Evolutionary conservation across 2,113 vertebrate genomes (phyloP).

Genomic region (Stegastes partitus): DNA sequence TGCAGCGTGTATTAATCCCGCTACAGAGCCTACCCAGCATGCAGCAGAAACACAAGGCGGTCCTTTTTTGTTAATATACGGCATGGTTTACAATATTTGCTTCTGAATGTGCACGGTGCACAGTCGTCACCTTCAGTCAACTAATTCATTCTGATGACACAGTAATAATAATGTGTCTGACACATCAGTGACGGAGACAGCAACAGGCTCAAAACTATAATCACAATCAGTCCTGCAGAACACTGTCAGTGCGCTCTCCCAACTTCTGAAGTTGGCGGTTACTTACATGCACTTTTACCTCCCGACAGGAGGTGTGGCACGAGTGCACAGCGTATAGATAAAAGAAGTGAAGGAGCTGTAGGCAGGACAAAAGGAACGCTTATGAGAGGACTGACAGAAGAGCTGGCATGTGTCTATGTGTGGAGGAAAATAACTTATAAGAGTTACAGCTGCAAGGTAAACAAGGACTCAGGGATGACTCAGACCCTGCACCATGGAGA

Average conservation of each 20-base stretch:
- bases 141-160: constrained; percentile 38
- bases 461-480: no score
- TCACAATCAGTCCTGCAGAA: constrained; percentile 22
- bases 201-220: constrained; percentile 47
- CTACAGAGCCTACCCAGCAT: background rate
- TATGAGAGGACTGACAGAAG: no score
- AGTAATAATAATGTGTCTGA: constrained; percentile 45
- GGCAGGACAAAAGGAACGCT: no score
- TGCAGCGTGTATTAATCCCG: no score
- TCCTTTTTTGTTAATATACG: background rate
- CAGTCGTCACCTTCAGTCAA: constrained; percentile 21
- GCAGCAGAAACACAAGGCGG: background rate
- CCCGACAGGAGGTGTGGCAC: background rate
- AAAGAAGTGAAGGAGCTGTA: no score
- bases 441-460: no score
- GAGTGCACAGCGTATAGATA: no score
- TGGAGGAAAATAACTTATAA: no score
- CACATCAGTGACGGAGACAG: constrained; percentile 40
- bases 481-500: no score
- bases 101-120: background rate
- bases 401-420: no score
- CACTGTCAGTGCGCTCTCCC: background rate
- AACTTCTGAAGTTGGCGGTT: background rate
- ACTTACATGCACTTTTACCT: constrained; percentile 6
- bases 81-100: background rate